Evolutionary conservation across 2,113 vertebrate genomes (phyloP).

Genomic region (Clarias macrocephalus): DNA sequence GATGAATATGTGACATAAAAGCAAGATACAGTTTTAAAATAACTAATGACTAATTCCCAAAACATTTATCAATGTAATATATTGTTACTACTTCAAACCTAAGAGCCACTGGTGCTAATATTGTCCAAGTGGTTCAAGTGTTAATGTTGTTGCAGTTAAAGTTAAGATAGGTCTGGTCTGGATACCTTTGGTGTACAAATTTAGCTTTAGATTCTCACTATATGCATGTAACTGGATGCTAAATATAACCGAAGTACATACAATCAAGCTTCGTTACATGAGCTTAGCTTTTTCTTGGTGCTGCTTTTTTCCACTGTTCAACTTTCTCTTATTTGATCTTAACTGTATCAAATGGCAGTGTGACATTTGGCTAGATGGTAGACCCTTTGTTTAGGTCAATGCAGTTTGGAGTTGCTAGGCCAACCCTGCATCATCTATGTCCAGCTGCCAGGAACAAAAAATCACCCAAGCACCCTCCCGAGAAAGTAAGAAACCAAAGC

Average conservation of each 20-base stretch:
- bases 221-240: not conserved
- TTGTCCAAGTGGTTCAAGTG: not conserved
- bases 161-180: not conserved
- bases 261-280: not conserved
- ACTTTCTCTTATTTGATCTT: conserved; percentile 6
- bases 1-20: not conserved
- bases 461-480: not conserved
- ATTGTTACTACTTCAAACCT: not conserved
- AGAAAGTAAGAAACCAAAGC: conserved; percentile 2
- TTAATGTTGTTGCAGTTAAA: too few relatives aligned
- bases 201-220: not conserved
- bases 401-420: conserved; percentile 22
- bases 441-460: conserved; percentile 5
- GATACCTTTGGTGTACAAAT: not conserved
- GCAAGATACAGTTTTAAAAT: not conserved
- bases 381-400: conserved; percentile 25
- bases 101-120: not conserved
- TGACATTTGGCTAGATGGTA: conserved; percentile 20
- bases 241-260: not conserved
- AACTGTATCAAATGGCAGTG: conserved; percentile 34
- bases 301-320: not conserved
- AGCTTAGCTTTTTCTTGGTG: conserved; percentile 7
- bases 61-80: not conserved
- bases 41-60: not conserved
- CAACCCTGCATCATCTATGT: conserved; percentile 14